Conservation (phyloP, 2,888 invertebrate species). For the Vandiemenella viatica region DNA sequence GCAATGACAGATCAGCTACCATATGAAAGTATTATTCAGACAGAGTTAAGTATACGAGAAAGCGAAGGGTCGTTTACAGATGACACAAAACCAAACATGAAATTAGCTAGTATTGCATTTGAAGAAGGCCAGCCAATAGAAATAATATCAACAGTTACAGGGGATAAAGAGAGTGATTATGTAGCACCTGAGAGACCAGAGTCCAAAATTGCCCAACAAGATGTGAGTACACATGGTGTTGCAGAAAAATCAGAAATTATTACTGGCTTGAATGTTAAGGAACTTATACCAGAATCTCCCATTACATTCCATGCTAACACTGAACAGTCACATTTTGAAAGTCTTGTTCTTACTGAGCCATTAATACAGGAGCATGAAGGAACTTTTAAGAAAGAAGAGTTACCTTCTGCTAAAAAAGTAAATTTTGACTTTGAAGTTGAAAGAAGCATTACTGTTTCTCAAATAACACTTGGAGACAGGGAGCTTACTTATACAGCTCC, state of each 20-base stretch:
- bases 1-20: slow-evolving; percentile 37
- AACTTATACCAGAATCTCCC: slow-evolving; percentile 17
- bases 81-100: slow-evolving; percentile 33
- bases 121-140: slow-evolving; percentile 42
- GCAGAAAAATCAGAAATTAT: slow-evolving; percentile 43
- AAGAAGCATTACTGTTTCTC: slow-evolving; percentile 28
- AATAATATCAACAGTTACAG: slow-evolving; percentile 32
- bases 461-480: slow-evolving; percentile 34
- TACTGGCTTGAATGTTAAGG: slow-evolving; percentile 30
- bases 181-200: slow-evolving; percentile 28
- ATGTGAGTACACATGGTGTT: slow-evolving; percentile 37
- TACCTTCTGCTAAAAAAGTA: slow-evolving; percentile 28
- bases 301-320: slow-evolving; percentile 29
- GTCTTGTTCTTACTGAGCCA: slow-evolving; percentile 40
- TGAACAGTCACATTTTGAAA: slow-evolving; percentile 36
- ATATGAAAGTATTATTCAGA: slow-evolving; percentile 37
- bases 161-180: slow-evolving; percentile 34
- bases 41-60: slow-evolving; percentile 37
- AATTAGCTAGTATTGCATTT: slow-evolving; percentile 34
- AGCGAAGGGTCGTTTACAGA: slow-evolving; percentile 29
- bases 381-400: slow-evolving; percentile 26
- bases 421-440: slow-evolving; percentile 28
- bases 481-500: slow-evolving; percentile 24
- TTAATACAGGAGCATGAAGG: slow-evolving; percentile 30
- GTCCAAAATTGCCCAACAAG: slow-evolving; percentile 34